phyloP scores from a whole-genome alignment of 2,797 vertebrate genomes.

The Etheostoma perlongum region DNA sequence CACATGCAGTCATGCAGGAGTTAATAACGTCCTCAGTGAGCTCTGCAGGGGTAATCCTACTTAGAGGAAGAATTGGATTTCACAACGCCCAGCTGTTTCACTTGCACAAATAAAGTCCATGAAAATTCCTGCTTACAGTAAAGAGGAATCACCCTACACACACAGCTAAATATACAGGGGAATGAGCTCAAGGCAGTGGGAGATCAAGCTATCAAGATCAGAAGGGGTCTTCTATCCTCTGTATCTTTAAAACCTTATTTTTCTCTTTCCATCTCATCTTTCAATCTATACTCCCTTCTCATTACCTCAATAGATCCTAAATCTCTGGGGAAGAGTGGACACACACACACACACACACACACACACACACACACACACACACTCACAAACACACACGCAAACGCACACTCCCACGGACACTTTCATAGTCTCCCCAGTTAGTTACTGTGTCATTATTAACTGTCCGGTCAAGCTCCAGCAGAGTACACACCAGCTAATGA shows the following conservation, averaged over 20 bases:
- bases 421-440: constrained; percentile 33
- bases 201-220: constrained; percentile 42
- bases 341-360: constrained; percentile 24
- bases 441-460: constrained; percentile 56
- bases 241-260: constrained; percentile 27
- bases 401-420: constrained; percentile 29
- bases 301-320: constrained; percentile 23
- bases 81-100: constrained; percentile 66
- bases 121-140: constrained; percentile 61
- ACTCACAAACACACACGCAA: constrained; percentile 29
- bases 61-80: constrained; percentile 63
- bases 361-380: not conserved
- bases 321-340: constrained; percentile 34
- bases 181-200: constrained; percentile 29
- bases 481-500: constrained; percentile 64
- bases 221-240: constrained; percentile 29
- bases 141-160: constrained; percentile 25
- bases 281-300: constrained; percentile 28
- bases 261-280: constrained; percentile 26
- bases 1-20: constrained; percentile 26
- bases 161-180: constrained; percentile 12
- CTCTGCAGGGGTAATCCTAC: constrained; percentile 50
- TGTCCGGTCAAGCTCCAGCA: constrained; percentile 18
- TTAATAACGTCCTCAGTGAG: constrained; percentile 56
- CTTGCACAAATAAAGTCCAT: constrained; percentile 56